Conservation (phyloP, 1,140 invertebrate genomes). For the Aphelinus atriplicis region DNA sequence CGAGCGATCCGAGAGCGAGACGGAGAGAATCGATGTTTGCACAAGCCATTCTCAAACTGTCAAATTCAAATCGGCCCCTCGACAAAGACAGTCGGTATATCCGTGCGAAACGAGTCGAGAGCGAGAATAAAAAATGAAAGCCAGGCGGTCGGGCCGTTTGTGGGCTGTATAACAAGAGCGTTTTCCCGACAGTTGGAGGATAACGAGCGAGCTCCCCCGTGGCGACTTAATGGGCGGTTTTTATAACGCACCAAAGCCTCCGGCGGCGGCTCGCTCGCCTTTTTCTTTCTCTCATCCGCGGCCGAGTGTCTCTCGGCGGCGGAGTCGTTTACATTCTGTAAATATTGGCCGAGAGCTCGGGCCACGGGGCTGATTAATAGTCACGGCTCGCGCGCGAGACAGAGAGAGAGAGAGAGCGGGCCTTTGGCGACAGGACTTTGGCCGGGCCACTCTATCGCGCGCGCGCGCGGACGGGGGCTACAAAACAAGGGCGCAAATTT, state of each 20-base stretch:
- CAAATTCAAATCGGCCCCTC: no score
- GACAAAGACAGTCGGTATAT: no score
- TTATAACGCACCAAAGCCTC: conserved; percentile 22
- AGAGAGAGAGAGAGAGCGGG: background rate
- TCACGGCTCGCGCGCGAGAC: conserved; percentile 25
- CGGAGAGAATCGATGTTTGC: no score
- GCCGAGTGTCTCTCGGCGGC: no score
- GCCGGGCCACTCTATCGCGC: no score
- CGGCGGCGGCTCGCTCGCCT: background rate
- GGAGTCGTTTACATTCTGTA: conserved; percentile 23
- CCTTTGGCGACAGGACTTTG: background rate
- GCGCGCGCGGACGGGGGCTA: no score
- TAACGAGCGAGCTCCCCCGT: conserved; percentile 37
- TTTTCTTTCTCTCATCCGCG: background rate
- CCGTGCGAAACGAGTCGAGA: no score
- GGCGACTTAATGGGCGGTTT: conserved; percentile 37
- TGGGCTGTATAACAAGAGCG: conserved; percentile 33
- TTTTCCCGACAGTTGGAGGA: conserved; percentile 27
- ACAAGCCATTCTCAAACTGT: no score
- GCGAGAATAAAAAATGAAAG: background rate
- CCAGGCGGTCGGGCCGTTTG: background rate
- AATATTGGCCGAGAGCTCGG: conserved; percentile 23
- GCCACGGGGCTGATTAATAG: conserved; percentile 30
- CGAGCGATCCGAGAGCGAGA: no score
- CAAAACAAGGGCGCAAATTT: no score